Percentiles rank a stretch among this genome's conserved stretches.
phyloP scores from a whole-genome alignment of 2,113 vertebrate genomes.

The Cromileptes altivelis region DNA sequence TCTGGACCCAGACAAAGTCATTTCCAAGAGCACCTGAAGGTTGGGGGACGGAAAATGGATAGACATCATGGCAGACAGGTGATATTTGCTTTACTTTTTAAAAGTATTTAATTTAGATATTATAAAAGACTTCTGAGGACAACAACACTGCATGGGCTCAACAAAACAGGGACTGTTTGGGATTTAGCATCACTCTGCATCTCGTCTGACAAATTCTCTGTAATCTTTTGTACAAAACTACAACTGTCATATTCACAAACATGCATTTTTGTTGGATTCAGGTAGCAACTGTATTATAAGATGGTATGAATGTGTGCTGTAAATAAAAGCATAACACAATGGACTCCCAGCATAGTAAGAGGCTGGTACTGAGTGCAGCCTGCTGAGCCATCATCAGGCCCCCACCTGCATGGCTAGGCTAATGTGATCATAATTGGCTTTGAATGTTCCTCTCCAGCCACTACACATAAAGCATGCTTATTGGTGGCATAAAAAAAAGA shows the following conservation, averaged over 20 bases:
- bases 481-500: neutral
- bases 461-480: slow-evolving; percentile 34
- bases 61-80: neutral
- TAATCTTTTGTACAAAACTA: slow-evolving; percentile 14
- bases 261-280: neutral
- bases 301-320: slow-evolving; percentile 8
- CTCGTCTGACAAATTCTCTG: slow-evolving; percentile 8
- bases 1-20: slow-evolving; percentile 21
- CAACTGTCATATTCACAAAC: neutral
- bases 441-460: slow-evolving; percentile 41
- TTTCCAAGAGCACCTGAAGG: slow-evolving; percentile 15
- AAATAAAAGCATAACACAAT: slow-evolving; percentile 26
- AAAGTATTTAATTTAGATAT: neutral
- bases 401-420: slow-evolving; percentile 47
- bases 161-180: neutral
- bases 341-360: slow-evolving; percentile 4
- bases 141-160: neutral
- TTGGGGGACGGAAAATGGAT: slow-evolving; percentile 9
- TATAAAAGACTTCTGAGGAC: neutral
- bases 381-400: slow-evolving; percentile 34
- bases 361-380: neutral
- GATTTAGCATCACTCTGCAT: slow-evolving; percentile 8
- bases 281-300: slow-evolving; percentile 10
- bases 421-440: slow-evolving; percentile 58
- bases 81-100: neutral